phyloP scores from a whole-genome alignment of 2,888 invertebrate genomes.

The Ernsta delagoae region DNA sequence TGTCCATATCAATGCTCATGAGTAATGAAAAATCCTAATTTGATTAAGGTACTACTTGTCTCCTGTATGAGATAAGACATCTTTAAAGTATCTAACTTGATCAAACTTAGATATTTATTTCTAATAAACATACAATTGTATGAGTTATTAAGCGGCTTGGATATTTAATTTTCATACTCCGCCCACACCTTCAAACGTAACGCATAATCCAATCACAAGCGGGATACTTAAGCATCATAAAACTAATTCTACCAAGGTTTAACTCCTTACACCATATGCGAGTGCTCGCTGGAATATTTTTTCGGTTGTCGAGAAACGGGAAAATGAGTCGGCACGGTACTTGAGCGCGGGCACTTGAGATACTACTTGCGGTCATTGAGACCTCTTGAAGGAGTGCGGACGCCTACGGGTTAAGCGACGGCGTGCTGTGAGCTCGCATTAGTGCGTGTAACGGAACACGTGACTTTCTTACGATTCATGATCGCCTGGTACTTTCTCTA shows the following conservation, averaged over 20 bases:
- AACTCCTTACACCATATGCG: slow-evolving; percentile 18
- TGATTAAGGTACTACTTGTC: no score
- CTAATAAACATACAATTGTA: no score
- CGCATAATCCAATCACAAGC: slow-evolving; percentile 5
- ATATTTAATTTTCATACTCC: not conserved
- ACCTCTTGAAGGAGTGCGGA: slow-evolving; percentile 35
- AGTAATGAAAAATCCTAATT: no score
- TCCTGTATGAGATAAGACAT: no score
- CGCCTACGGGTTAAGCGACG: slow-evolving; percentile 16
- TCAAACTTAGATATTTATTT: no score
- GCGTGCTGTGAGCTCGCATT: slow-evolving; percentile 12
- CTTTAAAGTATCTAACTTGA: no score
- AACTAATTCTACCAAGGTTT: slow-evolving; percentile 17
- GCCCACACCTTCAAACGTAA: not conserved
- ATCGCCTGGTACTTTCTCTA: slow-evolving; percentile 14
- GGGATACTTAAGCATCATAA: slow-evolving; percentile 12
- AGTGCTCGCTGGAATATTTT: slow-evolving; percentile 21
- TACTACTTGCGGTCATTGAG: slow-evolving; percentile 45
- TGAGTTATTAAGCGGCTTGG: not conserved
- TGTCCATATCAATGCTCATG: no score
- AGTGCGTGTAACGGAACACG: slow-evolving; percentile 9
- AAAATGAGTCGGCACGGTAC: slow-evolving; percentile 24
- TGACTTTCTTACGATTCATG: slow-evolving; percentile 12
- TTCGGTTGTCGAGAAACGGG: slow-evolving; percentile 26
- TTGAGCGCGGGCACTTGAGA: slow-evolving; percentile 24